These are phyloP conservation scores for Mohoua ochrocephala DNA, from an alignment of 2,113 vertebrate species.

Conservation along the genomic window DNA sequence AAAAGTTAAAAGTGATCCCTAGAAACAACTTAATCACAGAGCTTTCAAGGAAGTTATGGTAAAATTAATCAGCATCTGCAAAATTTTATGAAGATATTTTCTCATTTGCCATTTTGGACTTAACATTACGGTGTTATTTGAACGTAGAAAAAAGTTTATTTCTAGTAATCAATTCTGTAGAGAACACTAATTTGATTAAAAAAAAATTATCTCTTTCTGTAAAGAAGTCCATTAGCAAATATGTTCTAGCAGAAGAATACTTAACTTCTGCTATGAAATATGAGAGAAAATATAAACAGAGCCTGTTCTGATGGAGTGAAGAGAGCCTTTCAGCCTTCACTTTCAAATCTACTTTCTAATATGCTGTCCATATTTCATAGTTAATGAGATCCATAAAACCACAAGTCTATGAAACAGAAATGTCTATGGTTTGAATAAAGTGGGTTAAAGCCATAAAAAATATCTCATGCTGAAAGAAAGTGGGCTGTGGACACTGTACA, in stretches of 20 bases:
- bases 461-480: background rate
- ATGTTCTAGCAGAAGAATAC: background rate
- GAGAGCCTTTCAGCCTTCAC: background rate
- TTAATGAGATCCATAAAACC: slow-evolving; percentile 13
- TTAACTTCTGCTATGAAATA: background rate
- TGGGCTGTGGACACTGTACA: background rate
- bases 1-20: background rate
- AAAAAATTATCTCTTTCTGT: background rate
- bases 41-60: background rate
- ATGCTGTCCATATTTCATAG: background rate
- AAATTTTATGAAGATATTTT: background rate
- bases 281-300: background rate
- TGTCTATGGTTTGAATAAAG: background rate
- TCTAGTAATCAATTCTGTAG: background rate
- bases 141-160: background rate
- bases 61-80: background rate
- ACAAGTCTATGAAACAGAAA: background rate
- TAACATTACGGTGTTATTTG: background rate
- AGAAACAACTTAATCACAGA: background rate
- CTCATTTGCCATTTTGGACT: background rate
- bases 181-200: background rate
- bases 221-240: background rate
- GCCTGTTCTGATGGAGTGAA: background rate
- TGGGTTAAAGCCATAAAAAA: slow-evolving; percentile 22
- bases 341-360: slow-evolving; percentile 9